Base-by-base conservation (phyloP, 2,888 invertebrate species). In the Trichogramma dendrolimi region DNA sequence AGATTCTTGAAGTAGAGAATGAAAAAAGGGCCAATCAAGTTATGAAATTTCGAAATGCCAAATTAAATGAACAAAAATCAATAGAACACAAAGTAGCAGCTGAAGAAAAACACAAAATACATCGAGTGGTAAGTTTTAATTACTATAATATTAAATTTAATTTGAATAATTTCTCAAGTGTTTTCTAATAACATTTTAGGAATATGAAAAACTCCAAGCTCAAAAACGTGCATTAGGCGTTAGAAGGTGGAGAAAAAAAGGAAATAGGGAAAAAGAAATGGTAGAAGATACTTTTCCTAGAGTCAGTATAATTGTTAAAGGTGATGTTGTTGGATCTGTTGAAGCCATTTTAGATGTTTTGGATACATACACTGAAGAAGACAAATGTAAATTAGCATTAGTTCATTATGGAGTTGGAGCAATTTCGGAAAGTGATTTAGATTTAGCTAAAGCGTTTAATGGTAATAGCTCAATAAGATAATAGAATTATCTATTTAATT, bases 281-380 rank as follows among this genome's bases (percentile, higher is more conserved):
- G 3, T 38, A 67, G 82, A 81, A 43, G 83, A 88, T 67, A 83
- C 82, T 39, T 77, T 80, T 4, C 84, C 84, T 1, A 79, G 78
- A 64, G 75, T 90, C 58, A 85, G 83, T 69, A 79, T 90, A 6
- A 75, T 91, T 4, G 73, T 91, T 4, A 88, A 90, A 84, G 90
- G 92, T 38, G 99, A 99, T 81, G 97, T 98, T 3, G 91, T 94
- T 78, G 99, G 99, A 0, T 95, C 96, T 0, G 87, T 97, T 50
- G 98, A 99, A 79, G 97, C 98, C 0, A 91, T 99, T 67, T 79
- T 96, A 66, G 92, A 97, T 76, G 89, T 94, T 7, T 76, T 99
- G 59, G 91, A 91, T 68, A 91, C 94, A 0, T 99, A 97, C 73
- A 85, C 84, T n/a, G 82, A 85, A 57, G 72, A 79, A 3, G 82